Conservation (phyloP, 2,113 vertebrate species). For the Ictalurus punctatus region DNA sequence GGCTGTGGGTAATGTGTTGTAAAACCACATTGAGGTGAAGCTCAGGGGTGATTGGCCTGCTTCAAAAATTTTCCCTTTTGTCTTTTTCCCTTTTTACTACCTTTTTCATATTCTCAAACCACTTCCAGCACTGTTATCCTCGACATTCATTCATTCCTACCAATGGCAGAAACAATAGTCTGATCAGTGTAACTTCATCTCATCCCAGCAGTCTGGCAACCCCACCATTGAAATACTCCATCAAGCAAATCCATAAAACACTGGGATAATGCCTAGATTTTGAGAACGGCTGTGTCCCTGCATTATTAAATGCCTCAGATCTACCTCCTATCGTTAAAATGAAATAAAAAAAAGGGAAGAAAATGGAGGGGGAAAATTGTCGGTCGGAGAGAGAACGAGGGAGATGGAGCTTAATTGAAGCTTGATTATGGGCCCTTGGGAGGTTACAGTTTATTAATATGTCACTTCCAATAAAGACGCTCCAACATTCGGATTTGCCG, state of each 20-base stretch:
- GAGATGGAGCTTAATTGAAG: conserved; percentile 63
- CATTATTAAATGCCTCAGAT: conserved; percentile 56
- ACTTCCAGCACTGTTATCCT: not conserved
- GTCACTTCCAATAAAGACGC: conserved; percentile 73
- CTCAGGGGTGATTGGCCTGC: conserved; percentile 14
- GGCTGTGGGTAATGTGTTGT: conserved; percentile 42
- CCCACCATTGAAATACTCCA: conserved; percentile 35
- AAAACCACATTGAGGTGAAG: conserved; percentile 35
- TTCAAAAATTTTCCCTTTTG: conserved; percentile 14
- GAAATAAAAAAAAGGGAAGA: conserved; percentile 3
- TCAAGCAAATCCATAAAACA: conserved; percentile 51
- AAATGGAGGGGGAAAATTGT: conserved; percentile 7
- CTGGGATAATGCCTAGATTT: conserved; percentile 44
- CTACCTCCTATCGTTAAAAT: not conserved
- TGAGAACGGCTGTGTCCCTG: conserved; percentile 31
- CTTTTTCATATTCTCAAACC: not conserved
- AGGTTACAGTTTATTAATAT: conserved; percentile 73
- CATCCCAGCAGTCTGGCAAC: conserved; percentile 17
- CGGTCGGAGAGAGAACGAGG: conserved; percentile 38
- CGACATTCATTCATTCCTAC: not conserved
- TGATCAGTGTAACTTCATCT: conserved; percentile 1
- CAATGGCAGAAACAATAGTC: not conserved
- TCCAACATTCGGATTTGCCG: conserved; percentile 62
- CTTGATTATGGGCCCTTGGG: conserved; percentile 65
- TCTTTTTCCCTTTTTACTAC: not conserved